Conservation (phyloP, 1,140 invertebrate species). For the Eulimnadia texana region DNA sequence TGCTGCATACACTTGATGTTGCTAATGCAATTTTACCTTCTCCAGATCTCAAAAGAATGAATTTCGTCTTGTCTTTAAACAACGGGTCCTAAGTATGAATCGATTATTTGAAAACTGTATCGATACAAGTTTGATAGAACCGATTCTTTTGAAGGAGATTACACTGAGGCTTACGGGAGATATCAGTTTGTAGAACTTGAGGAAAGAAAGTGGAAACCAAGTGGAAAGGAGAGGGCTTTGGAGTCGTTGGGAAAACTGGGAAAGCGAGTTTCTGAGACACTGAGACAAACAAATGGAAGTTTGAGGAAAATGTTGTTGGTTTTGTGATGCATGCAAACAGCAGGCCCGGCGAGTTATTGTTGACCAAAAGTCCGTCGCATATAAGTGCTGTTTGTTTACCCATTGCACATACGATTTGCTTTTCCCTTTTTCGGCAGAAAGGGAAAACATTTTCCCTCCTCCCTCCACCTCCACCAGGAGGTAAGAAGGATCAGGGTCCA, state of each 20-base stretch:
- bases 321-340: not conserved
- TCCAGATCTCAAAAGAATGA: too few relatives aligned
- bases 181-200: not conserved
- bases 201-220: not conserved
- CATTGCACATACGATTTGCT: not conserved
- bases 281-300: not conserved
- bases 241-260: too few relatives aligned
- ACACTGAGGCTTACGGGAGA: not conserved
- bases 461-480: too few relatives aligned
- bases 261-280: not conserved
- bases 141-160: not conserved
- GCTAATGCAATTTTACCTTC: not conserved
- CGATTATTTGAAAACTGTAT: not conserved
- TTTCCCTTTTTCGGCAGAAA: not conserved
- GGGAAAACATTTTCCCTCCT: not conserved
- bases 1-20: not conserved
- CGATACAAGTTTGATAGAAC: not conserved
- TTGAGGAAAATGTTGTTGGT: not conserved
- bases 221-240: too few relatives aligned
- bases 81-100: too few relatives aligned
- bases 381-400: not conserved
- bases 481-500: not conserved
- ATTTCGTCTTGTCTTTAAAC: too few relatives aligned
- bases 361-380: not conserved
- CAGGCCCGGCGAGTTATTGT: not conserved